A percentile compares a stretch with the other conserved stretches of the same genome.
Evolutionary conservation across 2,888 invertebrate genomes (phyloP).

Genomic region (Cybosia mesomella): DNA sequence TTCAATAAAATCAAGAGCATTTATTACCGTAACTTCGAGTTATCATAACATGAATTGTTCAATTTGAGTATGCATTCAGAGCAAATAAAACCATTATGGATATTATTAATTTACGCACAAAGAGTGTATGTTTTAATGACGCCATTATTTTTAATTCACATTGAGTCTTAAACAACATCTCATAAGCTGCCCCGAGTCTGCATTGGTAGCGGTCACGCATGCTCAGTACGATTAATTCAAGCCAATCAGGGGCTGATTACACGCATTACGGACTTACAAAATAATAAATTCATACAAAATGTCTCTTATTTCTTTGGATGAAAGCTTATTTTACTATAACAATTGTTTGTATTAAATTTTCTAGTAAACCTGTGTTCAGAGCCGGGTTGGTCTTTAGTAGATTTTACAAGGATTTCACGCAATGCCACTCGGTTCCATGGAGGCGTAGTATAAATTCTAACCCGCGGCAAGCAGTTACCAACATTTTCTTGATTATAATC

Average conservation of each 20-base stretch:
- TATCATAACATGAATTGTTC: conserved; percentile 42
- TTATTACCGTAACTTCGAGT: conserved; percentile 22
- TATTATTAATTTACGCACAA: conserved; percentile 66
- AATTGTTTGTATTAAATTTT: conserved; percentile 22
- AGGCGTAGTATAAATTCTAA: conserved; percentile 58
- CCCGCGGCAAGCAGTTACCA: conserved; percentile 53
- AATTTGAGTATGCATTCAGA: conserved; percentile 56
- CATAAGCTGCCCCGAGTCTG: conserved; percentile 72
- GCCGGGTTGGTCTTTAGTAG: conserved; percentile 70
- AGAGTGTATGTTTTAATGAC: conserved; percentile 80
- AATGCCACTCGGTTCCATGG: conserved; percentile 63
- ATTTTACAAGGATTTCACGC: conserved; percentile 76
- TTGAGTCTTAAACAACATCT: conserved; percentile 74
- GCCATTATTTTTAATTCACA: conserved; percentile 83
- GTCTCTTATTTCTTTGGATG: conserved; percentile 51
- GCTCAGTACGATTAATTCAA: conserved; percentile 83
- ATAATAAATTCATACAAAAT: conserved; percentile 52
- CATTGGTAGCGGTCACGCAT: conserved; percentile 84
- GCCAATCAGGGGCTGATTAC: conserved; percentile 85
- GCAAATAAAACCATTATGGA: conserved; percentile 57
- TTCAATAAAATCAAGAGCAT: conserved; percentile 14
- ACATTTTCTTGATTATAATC: conserved; percentile 22
- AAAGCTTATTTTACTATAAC: conserved; percentile 52
- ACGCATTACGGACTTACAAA: conserved; percentile 80
- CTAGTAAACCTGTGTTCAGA: conserved; percentile 52